Evolutionary conservation across 2,888 invertebrate genomes (phyloP).

Genomic region (Drosophila planitibia): DNA sequence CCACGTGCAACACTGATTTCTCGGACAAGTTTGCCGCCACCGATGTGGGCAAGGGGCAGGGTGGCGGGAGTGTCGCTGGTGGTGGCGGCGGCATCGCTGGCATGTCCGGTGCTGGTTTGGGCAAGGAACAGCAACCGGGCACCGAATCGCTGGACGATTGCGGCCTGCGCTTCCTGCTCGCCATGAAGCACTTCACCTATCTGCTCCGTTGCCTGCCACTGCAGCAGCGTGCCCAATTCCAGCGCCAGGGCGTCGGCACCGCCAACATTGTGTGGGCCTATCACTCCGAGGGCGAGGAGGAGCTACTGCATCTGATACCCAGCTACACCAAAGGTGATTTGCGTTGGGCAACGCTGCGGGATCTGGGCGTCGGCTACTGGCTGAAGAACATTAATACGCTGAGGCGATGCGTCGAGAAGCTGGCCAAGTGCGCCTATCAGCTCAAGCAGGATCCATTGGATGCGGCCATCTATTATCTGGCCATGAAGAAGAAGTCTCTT

Average conservation of each 20-base stretch:
- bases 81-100: slow-evolving; percentile 1
- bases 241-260: slow-evolving; percentile 93
- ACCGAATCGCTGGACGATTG: slow-evolving; percentile 97
- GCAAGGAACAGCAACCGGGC: slow-evolving; percentile 47
- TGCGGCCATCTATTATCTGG: slow-evolving; percentile 98
- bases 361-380: slow-evolving; percentile 98
- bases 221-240: slow-evolving; percentile 93
- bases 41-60: slow-evolving; percentile 88
- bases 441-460: slow-evolving; percentile 97
- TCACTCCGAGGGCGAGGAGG: slow-evolving; percentile 99
- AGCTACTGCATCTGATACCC: slow-evolving; percentile 95
- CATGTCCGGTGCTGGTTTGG: neutral
- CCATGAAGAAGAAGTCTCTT: slow-evolving; percentile 98
- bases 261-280: slow-evolving; percentile 99
- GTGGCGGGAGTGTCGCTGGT: slow-evolving; percentile 84
- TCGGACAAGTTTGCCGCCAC: slow-evolving; percentile 92
- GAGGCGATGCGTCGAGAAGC: slow-evolving; percentile 93
- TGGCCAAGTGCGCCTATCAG: slow-evolving; percentile 97
- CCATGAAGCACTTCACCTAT: slow-evolving; percentile 99
- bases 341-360: slow-evolving; percentile 95
- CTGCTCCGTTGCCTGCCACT: slow-evolving; percentile 96
- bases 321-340: slow-evolving; percentile 93
- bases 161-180: slow-evolving; percentile 96
- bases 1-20: slow-evolving; percentile 95
- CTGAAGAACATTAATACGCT: slow-evolving; percentile 93